These are phyloP conservation scores for Lemur catta DNA, from an alignment of 2,797 vertebrate genomes.

Conservation along the genomic window DNA sequence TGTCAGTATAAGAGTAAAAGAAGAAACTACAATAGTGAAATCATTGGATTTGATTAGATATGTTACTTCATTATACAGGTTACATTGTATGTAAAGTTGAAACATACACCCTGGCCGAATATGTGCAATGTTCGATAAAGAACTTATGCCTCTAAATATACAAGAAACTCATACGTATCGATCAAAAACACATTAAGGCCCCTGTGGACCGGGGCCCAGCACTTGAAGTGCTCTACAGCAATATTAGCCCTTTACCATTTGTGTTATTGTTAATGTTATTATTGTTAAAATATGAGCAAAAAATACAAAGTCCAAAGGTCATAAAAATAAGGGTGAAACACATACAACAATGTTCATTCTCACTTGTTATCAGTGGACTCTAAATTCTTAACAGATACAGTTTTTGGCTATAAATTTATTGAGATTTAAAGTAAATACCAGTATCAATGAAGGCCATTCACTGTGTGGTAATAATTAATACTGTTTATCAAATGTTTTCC, in stretches of 20 bases:
- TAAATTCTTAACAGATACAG: background rate
- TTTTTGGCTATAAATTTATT: background rate
- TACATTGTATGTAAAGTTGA: background rate
- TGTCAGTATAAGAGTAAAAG: background rate
- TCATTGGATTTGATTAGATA: background rate
- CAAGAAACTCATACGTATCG: background rate
- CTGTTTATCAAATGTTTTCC: background rate
- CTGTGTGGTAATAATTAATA: background rate
- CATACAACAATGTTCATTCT: background rate
- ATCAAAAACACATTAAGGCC: too few relatives aligned
- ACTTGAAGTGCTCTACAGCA: background rate
- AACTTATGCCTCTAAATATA: background rate
- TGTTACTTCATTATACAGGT: background rate
- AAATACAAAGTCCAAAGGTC: background rate
- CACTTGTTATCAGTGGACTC: background rate
- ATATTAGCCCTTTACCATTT: background rate
- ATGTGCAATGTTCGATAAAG: background rate
- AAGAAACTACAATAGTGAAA: background rate
- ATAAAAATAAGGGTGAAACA: background rate
- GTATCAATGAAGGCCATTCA: too few relatives aligned
- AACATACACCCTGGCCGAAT: background rate
- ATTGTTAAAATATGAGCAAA: background rate
- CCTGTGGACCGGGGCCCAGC: too few relatives aligned
- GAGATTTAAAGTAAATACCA: background rate
- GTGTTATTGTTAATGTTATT: background rate